These are phyloP conservation scores for Rosalia funebris DNA, from an alignment of 2,888 invertebrate species.

Conservation along the genomic window DNA sequence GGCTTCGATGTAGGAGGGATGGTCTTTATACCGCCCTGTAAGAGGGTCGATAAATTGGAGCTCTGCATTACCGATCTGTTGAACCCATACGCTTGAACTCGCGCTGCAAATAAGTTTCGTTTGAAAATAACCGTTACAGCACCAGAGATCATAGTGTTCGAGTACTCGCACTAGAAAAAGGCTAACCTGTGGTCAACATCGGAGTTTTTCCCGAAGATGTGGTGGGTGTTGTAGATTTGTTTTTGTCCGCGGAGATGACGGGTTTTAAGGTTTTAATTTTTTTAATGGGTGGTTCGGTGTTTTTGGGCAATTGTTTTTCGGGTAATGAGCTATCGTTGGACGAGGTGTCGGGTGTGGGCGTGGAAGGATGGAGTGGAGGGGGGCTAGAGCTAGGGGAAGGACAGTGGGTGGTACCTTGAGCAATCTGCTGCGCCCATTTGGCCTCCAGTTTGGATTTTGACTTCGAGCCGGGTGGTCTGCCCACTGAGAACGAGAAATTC, in stretches of 20 bases:
- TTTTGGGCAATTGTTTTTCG: constrained; percentile 34
- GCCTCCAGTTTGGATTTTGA: constrained; percentile 55
- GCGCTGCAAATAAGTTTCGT: constrained; percentile 40
- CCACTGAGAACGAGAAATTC: constrained; percentile 65
- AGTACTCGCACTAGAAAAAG: too few species aligned
- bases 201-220: constrained; percentile 29
- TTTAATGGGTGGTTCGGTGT: constrained; percentile 36
- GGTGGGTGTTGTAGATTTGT: constrained; percentile 14
- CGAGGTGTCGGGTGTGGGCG: constrained; percentile 38
- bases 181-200: constrained; percentile 29
- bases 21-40: constrained; percentile 55
- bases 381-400: constrained; percentile 32
- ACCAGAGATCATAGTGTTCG: too few species aligned
- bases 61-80: constrained; percentile 48
- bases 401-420: constrained; percentile 56
- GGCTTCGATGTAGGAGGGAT: constrained; percentile 50
- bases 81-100: constrained; percentile 51
- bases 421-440: constrained; percentile 58
- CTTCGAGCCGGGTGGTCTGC: constrained; percentile 65
- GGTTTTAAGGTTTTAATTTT: constrained; percentile 52
- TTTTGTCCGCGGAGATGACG: constrained; percentile 31
- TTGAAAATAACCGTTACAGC: not conserved
- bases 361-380: constrained; percentile 29
- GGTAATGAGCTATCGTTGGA: constrained; percentile 37
- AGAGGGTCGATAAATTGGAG: constrained; percentile 52